Conservation (phyloP, 1,140 invertebrate species). For the Thalassaphorura encarpata region DNA sequence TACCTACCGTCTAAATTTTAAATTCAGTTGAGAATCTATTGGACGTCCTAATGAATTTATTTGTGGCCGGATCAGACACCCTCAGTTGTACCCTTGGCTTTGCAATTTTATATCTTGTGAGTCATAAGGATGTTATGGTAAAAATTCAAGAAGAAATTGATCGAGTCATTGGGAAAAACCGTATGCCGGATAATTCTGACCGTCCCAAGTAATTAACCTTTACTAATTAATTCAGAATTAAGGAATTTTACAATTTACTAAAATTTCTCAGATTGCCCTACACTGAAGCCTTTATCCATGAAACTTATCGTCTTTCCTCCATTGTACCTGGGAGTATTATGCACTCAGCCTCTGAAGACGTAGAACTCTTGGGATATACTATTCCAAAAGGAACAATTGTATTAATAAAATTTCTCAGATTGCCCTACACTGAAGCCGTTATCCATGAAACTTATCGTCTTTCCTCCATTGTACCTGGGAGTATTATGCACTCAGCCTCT, state of each 20-base stretch:
- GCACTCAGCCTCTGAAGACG: not conserved
- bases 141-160: conserved; percentile 72
- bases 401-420: conserved; percentile 38
- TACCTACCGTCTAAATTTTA: not conserved
- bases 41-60: conserved; percentile 12
- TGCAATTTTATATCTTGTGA: conserved; percentile 61
- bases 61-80: conserved; percentile 69
- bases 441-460: conserved; percentile 62
- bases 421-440: conserved; percentile 67
- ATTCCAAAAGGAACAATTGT: no score
- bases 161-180: conserved; percentile 49
- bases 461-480: conserved; percentile 64
- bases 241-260: no score
- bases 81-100: conserved; percentile 67
- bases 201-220: not conserved
- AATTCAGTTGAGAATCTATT: conserved; percentile 9
- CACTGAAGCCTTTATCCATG: no score
- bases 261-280: no score
- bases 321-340: not conserved
- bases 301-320: no score
- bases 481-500: conserved; percentile 62
- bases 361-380: not conserved
- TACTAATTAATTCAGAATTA: no score
- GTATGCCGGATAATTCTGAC: not conserved
- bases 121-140: conserved; percentile 63